Conservation (phyloP, 2,797 vertebrate species). For the Brotula barbata region DNA sequence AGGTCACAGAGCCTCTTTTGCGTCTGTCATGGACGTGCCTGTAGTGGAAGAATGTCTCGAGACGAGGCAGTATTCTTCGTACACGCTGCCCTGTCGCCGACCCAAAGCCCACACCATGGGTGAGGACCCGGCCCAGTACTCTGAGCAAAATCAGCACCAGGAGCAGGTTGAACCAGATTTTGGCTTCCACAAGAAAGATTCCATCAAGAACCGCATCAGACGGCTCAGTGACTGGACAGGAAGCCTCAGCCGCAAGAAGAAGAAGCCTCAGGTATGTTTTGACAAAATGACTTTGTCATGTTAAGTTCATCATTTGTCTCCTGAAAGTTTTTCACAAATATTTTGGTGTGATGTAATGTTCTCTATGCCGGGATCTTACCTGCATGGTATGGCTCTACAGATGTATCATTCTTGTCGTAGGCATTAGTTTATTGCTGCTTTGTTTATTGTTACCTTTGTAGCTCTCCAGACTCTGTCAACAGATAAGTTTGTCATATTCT, state of each 20-base stretch:
- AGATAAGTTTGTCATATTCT: not conserved
- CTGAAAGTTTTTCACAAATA: not conserved
- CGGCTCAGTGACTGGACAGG: conserved; percentile 95
- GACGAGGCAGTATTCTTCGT: conserved; percentile 83
- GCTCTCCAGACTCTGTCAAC: not conserved
- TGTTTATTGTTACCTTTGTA: not conserved
- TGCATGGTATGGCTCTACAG: conserved; percentile 9
- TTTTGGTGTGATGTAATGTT: too few species aligned
- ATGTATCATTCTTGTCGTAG: conserved; percentile 5
- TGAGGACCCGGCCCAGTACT: conserved; percentile 50
- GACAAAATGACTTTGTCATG: too few species aligned
- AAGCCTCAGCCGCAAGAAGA: conserved; percentile 91
- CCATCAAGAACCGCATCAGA: conserved; percentile 87
- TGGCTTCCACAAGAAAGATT: conserved; percentile 83
- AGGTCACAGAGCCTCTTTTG: conserved; percentile 84
- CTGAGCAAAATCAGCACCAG: conserved; percentile 40
- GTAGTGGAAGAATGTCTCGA: conserved; percentile 80
- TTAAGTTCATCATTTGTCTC: not conserved
- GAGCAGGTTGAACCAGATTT: conserved; percentile 71
- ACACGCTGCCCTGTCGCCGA: conserved; percentile 89
- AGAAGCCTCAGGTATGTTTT: conserved; percentile 84
- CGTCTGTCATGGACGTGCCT: conserved; percentile 84
- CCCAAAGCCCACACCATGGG: conserved; percentile 75
- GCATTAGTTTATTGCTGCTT: conserved; percentile 1
- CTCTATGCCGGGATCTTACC: conserved; percentile 25